Evolutionary conservation across 2,888 invertebrate species (phyloP).

Genomic region (Andrena bicolor): DNA sequence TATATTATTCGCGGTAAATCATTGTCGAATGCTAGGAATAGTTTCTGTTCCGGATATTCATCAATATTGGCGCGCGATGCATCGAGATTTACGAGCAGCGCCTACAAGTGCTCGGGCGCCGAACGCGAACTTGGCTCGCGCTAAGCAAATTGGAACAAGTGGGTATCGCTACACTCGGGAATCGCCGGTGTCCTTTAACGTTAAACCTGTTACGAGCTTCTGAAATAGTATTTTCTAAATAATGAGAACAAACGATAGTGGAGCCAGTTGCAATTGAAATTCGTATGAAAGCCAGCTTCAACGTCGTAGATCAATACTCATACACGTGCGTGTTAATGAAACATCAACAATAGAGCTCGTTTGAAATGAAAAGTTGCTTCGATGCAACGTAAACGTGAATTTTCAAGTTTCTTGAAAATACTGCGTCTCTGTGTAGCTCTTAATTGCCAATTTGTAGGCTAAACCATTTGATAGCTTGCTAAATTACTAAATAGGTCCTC

Average conservation of each 20-base stretch:
- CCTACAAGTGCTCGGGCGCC: constrained; percentile 50
- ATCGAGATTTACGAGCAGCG: constrained; percentile 37
- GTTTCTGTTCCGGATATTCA: background rate
- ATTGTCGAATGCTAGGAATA: background rate
- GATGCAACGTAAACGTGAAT: too few relatives aligned
- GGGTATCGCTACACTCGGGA: constrained; percentile 26
- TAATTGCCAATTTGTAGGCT: too few relatives aligned
- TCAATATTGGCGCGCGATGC: constrained; percentile 20
- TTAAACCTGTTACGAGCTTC: constrained; percentile 33
- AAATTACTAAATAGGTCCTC: too few relatives aligned
- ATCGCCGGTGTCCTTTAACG: constrained; percentile 30
- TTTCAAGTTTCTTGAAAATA: too few relatives aligned
- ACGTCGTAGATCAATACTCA: constrained; percentile 9
- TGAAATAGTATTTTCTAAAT: background rate
- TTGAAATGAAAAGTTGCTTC: background rate
- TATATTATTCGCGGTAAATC: background rate
- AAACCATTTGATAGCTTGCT: too few relatives aligned
- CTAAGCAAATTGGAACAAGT: constrained; percentile 54
- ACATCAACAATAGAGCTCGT: background rate
- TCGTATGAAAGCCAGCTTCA: background rate
- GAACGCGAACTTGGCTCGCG: constrained; percentile 42
- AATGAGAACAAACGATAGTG: background rate
- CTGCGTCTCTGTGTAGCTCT: too few relatives aligned
- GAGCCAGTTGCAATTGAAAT: background rate
- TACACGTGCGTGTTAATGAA: constrained; percentile 4